These are phyloP conservation scores for Odontophorus gujanensis DNA, from an alignment of 2,113 vertebrate species.

Conservation along the genomic window DNA sequence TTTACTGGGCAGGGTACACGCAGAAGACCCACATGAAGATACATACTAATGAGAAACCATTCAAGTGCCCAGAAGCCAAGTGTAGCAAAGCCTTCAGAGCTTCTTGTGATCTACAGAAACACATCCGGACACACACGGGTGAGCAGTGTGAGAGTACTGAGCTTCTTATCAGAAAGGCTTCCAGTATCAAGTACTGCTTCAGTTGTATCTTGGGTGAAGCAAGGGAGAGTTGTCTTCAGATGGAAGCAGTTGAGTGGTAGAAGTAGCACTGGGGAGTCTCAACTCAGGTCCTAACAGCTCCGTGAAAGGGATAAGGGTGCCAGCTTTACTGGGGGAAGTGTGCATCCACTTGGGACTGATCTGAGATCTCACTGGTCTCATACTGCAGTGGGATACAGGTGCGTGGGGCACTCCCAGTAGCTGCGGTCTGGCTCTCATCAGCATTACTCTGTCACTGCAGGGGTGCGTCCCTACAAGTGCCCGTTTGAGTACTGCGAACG, in stretches of 20 bases:
- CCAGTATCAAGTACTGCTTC: not conserved
- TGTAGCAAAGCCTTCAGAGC: slow-evolving; percentile 89
- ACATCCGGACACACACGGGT: slow-evolving; percentile 87
- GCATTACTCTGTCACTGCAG: slow-evolving; percentile 16
- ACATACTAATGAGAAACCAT: slow-evolving; percentile 86
- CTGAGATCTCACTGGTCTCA: not conserved
- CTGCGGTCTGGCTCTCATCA: fast-evolving
- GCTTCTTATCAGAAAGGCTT: not conserved
- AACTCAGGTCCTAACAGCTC: fast-evolving
- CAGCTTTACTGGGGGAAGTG: not conserved
- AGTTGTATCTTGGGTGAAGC: not conserved
- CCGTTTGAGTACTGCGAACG: slow-evolving; percentile 86
- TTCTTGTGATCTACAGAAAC: slow-evolving; percentile 87
- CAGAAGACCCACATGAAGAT: slow-evolving; percentile 85
- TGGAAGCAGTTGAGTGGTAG: not conserved
- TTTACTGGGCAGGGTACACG: slow-evolving; percentile 75
- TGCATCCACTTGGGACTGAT: no score
- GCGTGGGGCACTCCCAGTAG: not conserved
- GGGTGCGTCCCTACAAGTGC: slow-evolving; percentile 85
- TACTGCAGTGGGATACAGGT: not conserved
- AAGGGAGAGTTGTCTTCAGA: not conserved
- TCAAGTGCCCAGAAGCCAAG: slow-evolving; percentile 85
- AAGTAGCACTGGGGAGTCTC: not conserved
- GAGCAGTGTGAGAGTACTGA: not conserved
- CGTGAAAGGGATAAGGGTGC: not conserved